Evolutionary conservation across 2,888 invertebrate genomes (phyloP).

Genomic region (Thereva nobilitata): DNA sequence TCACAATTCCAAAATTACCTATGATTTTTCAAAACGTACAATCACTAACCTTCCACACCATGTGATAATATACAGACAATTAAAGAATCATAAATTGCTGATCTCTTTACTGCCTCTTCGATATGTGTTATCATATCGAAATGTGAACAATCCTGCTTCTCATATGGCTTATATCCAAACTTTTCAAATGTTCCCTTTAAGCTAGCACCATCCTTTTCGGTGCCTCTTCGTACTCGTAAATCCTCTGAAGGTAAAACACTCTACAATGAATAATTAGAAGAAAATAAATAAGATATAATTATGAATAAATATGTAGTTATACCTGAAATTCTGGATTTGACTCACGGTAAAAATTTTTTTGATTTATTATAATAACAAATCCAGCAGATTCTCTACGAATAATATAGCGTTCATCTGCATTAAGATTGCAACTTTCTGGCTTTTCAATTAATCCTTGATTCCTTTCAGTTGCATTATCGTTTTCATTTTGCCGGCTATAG

Average conservation of each 20-base stretch:
- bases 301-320: constrained; percentile 8
- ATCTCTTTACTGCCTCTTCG: constrained; percentile 48
- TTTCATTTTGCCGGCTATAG: constrained; percentile 16
- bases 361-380: constrained; percentile 54
- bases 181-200: constrained; percentile 48
- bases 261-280: constrained; percentile 41
- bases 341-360: constrained; percentile 49
- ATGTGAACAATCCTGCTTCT: constrained; percentile 49
- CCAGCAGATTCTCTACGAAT: constrained; percentile 49
- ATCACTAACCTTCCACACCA: constrained; percentile 50
- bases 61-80: constrained; percentile 55
- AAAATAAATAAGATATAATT: neutral
- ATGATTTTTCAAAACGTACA: neutral
- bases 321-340: constrained; percentile 47
- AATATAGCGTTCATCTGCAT: constrained; percentile 43
- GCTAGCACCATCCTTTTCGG: constrained; percentile 49
- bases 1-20: neutral
- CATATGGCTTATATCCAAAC: constrained; percentile 50
- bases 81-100: constrained; percentile 50
- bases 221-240: constrained; percentile 49
- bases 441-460: constrained; percentile 7
- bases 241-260: constrained; percentile 44
- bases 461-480: constrained; percentile 18
- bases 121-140: constrained; percentile 48
- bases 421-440: constrained; percentile 12